Evolutionary conservation across 2,797 vertebrate species (phyloP).

Genomic region (Graptemys geographica): DNA sequence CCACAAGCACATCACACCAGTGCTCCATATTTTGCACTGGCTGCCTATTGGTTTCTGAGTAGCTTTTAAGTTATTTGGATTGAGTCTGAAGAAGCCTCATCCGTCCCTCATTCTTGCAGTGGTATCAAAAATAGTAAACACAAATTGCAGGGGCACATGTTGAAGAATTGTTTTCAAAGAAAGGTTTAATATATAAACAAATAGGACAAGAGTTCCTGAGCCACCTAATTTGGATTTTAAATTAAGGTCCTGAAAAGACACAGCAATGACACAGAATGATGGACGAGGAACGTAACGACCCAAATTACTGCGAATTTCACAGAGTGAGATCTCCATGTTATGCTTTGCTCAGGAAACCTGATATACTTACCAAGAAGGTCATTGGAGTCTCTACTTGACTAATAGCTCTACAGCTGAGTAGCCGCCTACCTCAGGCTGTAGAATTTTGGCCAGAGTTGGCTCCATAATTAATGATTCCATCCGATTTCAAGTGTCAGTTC

Average conservation of each 20-base stretch:
- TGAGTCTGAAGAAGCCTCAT: neutral
- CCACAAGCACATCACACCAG: neutral
- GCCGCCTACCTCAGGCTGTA: neutral
- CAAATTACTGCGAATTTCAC: neutral
- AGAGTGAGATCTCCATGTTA: neutral
- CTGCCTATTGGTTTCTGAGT: neutral
- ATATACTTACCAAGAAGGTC: neutral
- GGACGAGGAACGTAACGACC: neutral
- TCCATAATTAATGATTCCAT: neutral
- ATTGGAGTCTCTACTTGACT: neutral
- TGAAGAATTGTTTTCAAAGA: neutral
- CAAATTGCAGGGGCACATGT: neutral
- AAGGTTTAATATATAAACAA: neutral
- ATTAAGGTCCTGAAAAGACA: neutral
- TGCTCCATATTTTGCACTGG: neutral
- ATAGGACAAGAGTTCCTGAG: neutral
- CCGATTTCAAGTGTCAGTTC: neutral
- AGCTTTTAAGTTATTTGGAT: rapidly evolving
- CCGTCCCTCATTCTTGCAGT: neutral
- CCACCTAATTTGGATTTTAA: neutral
- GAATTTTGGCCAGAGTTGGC: neutral
- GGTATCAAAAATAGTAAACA: neutral
- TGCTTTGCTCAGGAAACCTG: neutral
- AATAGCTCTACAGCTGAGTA: neutral
- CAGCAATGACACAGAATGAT: neutral